Evolutionary conservation across 2,888 invertebrate species (phyloP), one percentile per base, ranked within the genome.

Genomic region (Abscondita cerata): DNA sequence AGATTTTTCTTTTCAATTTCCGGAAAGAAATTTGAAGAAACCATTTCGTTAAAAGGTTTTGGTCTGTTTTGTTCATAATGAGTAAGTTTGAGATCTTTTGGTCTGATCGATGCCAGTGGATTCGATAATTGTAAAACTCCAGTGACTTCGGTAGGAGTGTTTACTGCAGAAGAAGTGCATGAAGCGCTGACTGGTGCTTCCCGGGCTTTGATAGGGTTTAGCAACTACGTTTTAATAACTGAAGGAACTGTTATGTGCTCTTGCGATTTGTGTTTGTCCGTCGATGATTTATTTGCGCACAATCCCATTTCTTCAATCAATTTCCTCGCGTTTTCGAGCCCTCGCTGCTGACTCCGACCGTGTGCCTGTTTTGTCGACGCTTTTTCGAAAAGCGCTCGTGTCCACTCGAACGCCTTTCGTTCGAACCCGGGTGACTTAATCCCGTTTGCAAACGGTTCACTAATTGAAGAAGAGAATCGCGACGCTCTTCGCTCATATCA

Each of bases 331-430:
- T 89, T 87, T 1, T 89, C 91, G 19, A 94, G 80, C 73, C 94
- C 75, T 92, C 92, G 44, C 86, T 85, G 36, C 91, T 92, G 13
- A 94, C 93, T 47, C 92, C 93, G 16, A 94, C 91, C 0, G 94
- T 94, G 78, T 94, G 92, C 0, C 94, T 81, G 47, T 86, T 86
- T 64, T 87, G 86, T 25, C 90, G 85, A 66, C 85, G 84, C 57
- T 87, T 84, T 8, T 85, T 80, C 1, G 78, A 79, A 65, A 85
- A 82, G 19, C 87, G 82, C 52, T 66, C 54, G 38, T 59, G 46
- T 52, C 65, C 69, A 55, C 75, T 59, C 78, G 75, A 34, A 80
- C 75, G 64, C 20, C 85, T 80, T 91, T 87, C 1, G 92, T 83
- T 9, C 5, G 53, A 25, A 58, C 2, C 40, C 19, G 47, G 51